Evolutionary conservation across 2,113 vertebrate species (phyloP), one percentile per base, ranked within the genome.

Genomic region (Callaeas wilsoni): DNA sequence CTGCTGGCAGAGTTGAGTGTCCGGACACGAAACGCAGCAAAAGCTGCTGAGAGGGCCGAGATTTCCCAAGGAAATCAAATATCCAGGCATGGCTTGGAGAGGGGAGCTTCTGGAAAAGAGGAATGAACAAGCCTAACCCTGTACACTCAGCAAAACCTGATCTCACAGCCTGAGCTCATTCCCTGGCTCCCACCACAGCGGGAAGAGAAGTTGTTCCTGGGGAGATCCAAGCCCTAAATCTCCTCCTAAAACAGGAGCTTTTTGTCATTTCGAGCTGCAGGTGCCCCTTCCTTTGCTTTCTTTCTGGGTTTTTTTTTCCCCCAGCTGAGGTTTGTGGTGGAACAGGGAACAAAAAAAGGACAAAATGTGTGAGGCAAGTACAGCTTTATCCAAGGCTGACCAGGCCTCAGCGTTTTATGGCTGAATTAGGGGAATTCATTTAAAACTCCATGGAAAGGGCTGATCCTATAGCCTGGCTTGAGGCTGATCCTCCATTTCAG

Each of bases 111-210:
- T 96, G 93, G 92, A 88, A 44, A 65, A 73, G 80, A 86, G 85
- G 30, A 77, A 60, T 1, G 82, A 83, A 74, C 59, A 35, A 69
- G 71, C 25, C 80, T 55, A 44, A 49, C 44, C 60, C 44, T 92
- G 88, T 60, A 15, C 17, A 92, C 88, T 96, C 93, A 93, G 92
- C 96, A 96, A 81, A 97, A 97, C 67, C 93, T 84, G 95, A 96
- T 96, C 94, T 93, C 87, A 67, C 59, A 63, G 93, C 82, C 91
- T 96, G 96, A 97, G 94, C 70, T 96, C 93, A 96, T 59, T 91
- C 16, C 93, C 93, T 96, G 96, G 93, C 94, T 84, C 67, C 85
- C 37, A 18, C 3, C 68, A 20, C 71, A 41, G 69, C 1, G 10
- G 78, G 87, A 78, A 26, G 56, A 95, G 41, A 76, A 68, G 46